Evolutionary conservation across 2,888 invertebrate species (phyloP).

Genomic region (Spisula solida): DNA sequence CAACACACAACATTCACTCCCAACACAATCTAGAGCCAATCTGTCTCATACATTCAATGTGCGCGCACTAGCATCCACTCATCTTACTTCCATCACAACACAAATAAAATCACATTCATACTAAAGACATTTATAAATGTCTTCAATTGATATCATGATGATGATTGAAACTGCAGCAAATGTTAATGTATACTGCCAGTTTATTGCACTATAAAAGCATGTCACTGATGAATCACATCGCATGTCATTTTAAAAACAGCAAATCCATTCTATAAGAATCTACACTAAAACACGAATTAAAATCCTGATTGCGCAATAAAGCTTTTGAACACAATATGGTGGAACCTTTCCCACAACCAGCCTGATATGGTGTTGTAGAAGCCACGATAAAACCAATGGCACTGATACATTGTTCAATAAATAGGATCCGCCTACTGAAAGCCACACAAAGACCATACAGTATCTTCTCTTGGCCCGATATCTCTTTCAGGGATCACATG

Average conservation of each 20-base stretch:
- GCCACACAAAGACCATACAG: constrained; percentile 22
- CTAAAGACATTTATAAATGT: background rate
- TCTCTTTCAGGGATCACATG: background rate
- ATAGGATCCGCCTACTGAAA: constrained; percentile 44
- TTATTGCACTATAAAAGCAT: constrained; percentile 56
- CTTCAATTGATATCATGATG: constrained; percentile 26
- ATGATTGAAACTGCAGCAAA: constrained; percentile 1
- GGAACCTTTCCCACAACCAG: constrained; percentile 41
- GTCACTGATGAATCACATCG: background rate
- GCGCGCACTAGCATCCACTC: constrained; percentile 32
- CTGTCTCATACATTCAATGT: constrained; percentile 22
- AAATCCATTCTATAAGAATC: constrained; percentile 19
- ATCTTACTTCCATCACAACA: background rate
- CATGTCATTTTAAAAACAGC: constrained; percentile 25
- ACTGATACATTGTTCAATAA: constrained; percentile 24
- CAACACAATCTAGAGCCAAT: constrained; percentile 13
- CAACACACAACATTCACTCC: background rate
- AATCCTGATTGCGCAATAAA: constrained; percentile 50
- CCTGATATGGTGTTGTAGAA: constrained; percentile 13
- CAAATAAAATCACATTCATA: background rate
- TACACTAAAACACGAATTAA: constrained; percentile 44
- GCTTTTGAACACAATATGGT: constrained; percentile 57
- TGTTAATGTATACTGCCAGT: constrained; percentile 48
- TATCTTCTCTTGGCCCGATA: constrained; percentile 4
- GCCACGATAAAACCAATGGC: constrained; percentile 24